phyloP scores from a whole-genome alignment of 2,797 vertebrate species.

The Sebastes iracundus region DNA sequence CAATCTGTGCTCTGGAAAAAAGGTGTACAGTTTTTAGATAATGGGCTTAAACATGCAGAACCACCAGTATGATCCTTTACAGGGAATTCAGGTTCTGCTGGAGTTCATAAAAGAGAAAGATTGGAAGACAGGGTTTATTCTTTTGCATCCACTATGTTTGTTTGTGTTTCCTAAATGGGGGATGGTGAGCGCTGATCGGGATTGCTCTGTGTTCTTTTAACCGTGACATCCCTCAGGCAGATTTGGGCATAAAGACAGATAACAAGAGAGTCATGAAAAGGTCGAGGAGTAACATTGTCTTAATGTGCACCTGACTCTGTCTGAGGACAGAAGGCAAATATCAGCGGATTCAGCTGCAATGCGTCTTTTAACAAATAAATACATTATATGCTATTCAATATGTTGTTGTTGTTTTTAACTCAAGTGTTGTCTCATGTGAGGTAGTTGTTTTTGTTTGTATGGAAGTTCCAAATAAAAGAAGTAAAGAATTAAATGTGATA shows the following conservation, averaged over 20 bases:
- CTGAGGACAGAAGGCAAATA: conserved; percentile 8
- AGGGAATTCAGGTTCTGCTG: not conserved
- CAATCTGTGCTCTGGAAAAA: not conserved
- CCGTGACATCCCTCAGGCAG: conserved; percentile 41
- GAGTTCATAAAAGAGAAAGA: not conserved
- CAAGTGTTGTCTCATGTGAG: too few relatives aligned
- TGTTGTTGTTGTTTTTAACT: not conserved
- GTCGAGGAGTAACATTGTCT: conserved; percentile 60
- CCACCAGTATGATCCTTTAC: not conserved
- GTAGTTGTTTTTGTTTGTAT: too few relatives aligned
- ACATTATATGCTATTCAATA: not conserved
- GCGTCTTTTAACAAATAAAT: not conserved
- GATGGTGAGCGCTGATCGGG: conserved; percentile 15
- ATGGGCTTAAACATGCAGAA: not conserved
- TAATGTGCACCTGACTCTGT: conserved; percentile 38
- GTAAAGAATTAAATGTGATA: too few relatives aligned
- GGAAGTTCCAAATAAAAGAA: too few relatives aligned
- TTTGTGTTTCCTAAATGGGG: conserved; percentile 5
- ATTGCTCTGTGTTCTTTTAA: conserved; percentile 41
- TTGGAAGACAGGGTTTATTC: not conserved
- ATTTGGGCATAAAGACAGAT: conserved; percentile 37
- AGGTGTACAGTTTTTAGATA: not conserved
- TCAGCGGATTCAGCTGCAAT: not conserved
- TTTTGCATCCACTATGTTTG: not conserved
- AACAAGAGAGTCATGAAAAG: conserved; percentile 58